Percentiles rank a stretch among this genome's conserved stretches.
phyloP scores from a whole-genome alignment of 2,113 vertebrate species.

The Lepisosteus osseus region DNA sequence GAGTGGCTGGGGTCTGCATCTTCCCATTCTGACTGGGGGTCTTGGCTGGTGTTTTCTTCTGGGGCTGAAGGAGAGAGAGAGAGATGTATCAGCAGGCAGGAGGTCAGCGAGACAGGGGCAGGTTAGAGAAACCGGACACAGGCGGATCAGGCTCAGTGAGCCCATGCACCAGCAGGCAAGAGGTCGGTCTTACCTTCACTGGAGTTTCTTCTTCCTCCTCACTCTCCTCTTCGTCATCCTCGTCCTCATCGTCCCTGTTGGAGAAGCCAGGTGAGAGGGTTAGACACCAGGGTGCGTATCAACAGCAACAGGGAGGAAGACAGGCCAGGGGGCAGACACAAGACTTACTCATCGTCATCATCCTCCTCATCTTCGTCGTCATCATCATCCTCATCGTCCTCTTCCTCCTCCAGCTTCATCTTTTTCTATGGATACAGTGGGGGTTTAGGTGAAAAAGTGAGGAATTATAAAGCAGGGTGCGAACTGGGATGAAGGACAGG shows the following conservation, averaged over 20 bases:
- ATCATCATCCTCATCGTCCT: conserved; percentile 34
- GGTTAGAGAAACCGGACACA: too few species aligned
- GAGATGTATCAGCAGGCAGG: too few species aligned
- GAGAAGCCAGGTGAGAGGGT: too few species aligned
- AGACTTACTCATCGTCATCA: conserved; percentile 37
- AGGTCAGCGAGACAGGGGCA: too few species aligned
- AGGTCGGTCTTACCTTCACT: conserved; percentile 32
- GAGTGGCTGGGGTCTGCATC: conserved; percentile 39
- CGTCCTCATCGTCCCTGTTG: conserved; percentile 45
- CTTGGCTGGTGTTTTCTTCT: conserved; percentile 33
- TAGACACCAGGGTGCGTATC: too few species aligned
- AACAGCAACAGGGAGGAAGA: too few species aligned
- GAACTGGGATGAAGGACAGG: too few species aligned
- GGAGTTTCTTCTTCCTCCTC: conserved; percentile 45
- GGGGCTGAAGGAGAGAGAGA: conserved; percentile 35
- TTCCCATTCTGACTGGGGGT: conserved; percentile 61
- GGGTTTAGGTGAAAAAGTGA: background rate
- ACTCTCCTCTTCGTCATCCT: conserved; percentile 24
- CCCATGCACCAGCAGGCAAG: too few species aligned
- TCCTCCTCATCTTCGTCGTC: conserved; percentile 27
- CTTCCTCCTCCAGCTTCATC: conserved; percentile 45
- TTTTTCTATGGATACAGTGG: conserved; percentile 53
- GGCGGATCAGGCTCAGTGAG: too few species aligned
- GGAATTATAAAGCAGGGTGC: background rate
- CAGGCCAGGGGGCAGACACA: too few species aligned